Evolutionary conservation across 2,797 vertebrate genomes (phyloP), one percentile per base, ranked within the genome.

Genomic region (Myotis myotis): DNA sequence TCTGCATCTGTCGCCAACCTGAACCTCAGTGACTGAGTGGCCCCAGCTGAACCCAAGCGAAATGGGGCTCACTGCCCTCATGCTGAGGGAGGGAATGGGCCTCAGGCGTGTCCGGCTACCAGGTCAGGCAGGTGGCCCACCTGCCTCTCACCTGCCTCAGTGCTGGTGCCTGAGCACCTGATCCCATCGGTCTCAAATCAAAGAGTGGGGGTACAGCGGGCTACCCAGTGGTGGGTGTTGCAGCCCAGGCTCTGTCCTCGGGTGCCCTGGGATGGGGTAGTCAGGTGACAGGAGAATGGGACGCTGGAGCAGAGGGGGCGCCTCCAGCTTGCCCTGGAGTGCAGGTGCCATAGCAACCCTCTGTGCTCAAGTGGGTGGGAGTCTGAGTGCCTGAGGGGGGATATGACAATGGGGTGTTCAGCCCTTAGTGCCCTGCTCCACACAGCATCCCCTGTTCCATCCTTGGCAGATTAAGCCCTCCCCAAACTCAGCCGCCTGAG

Each of bases 281-380:
- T 89, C 81, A 53, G 86, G 78, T 74, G 57, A 90, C 78, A 94
- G 95, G 94, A 89, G 91, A 92, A 79, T 38, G n/a, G 22, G 92
- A 88, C 95, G 90, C 60, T 55, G 30, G 66, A 89, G 74, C 38
- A 79, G 92, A 75, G 91, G 92, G 76, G 94, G 96, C 7, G 36
- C 95, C 23, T 83, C 55, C 15, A 93, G 89, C 70, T 89, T 96
- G 96, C 95, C 95, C 95, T 88, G 49, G 41, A 89, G 85, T 87
- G 55, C 1, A 0, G 96, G 94, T 96, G 83, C 95, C 91, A 72
- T 49, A 66, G 95, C 76, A 95, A 97, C 95, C 33, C 76, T 89
- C 82, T 25, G 85, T 36, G 82, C 51, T 75, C 0, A 5, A 90
- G 96, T 95, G 93, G 93, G 96, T 93, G 72, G 91, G 94, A 89